Evolutionary conservation across 2,113 vertebrate genomes (phyloP).

Genomic region (Plecotus auritus): DNA sequence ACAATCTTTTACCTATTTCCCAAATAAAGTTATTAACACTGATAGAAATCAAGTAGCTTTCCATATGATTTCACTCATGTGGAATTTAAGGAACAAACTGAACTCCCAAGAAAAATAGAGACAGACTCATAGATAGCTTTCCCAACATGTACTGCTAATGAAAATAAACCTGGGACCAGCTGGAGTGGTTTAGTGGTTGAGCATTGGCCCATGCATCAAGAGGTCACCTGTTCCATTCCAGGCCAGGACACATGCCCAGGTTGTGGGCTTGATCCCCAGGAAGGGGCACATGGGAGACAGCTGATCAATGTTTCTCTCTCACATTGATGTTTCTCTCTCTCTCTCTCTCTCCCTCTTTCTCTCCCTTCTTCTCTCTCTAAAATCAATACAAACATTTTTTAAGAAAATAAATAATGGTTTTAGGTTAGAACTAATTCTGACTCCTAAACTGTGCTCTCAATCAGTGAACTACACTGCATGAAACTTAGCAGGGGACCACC

Average conservation of each 20-base stretch:
- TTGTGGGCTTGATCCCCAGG: too few relatives aligned
- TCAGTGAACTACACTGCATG: background rate
- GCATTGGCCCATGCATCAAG: too few relatives aligned
- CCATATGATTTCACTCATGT: background rate
- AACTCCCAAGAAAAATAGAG: background rate
- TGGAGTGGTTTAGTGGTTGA: too few relatives aligned
- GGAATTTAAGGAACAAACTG: background rate
- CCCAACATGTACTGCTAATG: background rate
- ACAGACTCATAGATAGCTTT: background rate
- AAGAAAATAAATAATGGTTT: background rate
- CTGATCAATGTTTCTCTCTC: too few relatives aligned
- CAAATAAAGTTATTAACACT: background rate
- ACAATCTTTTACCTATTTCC: background rate
- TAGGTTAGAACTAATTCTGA: background rate
- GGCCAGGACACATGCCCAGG: too few relatives aligned
- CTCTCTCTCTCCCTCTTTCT: too few relatives aligned
- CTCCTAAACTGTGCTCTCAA: background rate
- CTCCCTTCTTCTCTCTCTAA: too few relatives aligned
- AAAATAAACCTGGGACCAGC: too few relatives aligned
- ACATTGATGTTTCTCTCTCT: too few relatives aligned
- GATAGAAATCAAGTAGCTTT: background rate
- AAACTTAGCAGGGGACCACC: background rate
- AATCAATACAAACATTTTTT: too few relatives aligned
- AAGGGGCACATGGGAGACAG: too few relatives aligned
- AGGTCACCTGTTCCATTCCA: too few relatives aligned